Conservation (phyloP, 92 coral and sea anemone genomes). For the Porites rus region DNA sequence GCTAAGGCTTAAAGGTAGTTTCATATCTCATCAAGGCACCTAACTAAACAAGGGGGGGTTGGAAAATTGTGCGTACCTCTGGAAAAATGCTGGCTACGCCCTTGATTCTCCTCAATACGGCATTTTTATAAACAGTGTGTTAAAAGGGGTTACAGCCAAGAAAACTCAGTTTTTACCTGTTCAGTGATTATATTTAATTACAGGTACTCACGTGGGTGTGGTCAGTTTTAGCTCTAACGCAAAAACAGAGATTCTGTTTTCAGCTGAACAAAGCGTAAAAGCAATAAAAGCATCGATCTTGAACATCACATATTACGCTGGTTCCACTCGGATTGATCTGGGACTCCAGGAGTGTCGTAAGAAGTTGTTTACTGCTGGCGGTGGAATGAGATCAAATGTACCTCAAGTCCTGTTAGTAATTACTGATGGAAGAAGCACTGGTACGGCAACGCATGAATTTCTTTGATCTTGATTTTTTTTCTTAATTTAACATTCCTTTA, state of each 20-base stretch:
- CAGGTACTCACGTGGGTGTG: slow-evolving; percentile 38
- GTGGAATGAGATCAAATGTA: slow-evolving; percentile 8
- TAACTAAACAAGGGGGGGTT: too few relatives aligned
- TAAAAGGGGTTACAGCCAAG: background rate
- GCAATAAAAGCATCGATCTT: background rate
- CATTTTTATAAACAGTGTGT: background rate
- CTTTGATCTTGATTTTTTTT: too few relatives aligned
- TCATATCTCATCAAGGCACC: too few relatives aligned
- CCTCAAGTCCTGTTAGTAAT: slow-evolving; percentile 13
- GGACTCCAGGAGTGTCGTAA: slow-evolving; percentile 1
- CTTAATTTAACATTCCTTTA: too few relatives aligned
- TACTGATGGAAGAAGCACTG: slow-evolving; percentile 31
- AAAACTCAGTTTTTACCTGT: background rate
- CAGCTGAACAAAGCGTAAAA: background rate
- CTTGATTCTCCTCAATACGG: background rate
- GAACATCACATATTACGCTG: background rate
- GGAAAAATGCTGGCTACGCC: too few relatives aligned
- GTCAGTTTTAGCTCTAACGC: slow-evolving; percentile 24
- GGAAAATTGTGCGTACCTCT: too few relatives aligned
- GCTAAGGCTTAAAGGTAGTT: too few relatives aligned
- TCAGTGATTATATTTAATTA: background rate
- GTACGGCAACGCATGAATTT: background rate
- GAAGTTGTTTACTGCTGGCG: slow-evolving; percentile 13
- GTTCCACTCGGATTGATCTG: background rate
- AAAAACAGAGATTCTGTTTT: slow-evolving; percentile 18